Percentiles rank a stretch among this genome's conserved stretches.
phyloP scores from a whole-genome alignment of 1,140 invertebrate species.

The Maniola jurtina region DNA sequence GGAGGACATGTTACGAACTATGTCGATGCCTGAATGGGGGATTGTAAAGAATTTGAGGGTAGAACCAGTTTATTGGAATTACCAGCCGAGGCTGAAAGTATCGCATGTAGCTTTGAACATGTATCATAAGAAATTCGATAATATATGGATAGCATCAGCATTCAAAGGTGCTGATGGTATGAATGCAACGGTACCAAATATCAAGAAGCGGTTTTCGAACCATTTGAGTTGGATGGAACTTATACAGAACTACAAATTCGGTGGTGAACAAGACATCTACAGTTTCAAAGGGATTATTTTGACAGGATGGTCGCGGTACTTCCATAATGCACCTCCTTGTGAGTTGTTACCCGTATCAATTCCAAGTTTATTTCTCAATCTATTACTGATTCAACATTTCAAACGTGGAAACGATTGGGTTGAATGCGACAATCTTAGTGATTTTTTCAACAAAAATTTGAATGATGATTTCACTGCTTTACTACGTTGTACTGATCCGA shows the following conservation, averaged over 20 bases:
- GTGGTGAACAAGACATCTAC: slow-evolving; percentile 44
- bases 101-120: slow-evolving; percentile 48
- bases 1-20: slow-evolving; percentile 95
- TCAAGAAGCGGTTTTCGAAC: slow-evolving; percentile 57
- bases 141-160: slow-evolving; percentile 94
- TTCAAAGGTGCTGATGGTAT: slow-evolving; percentile 95
- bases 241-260: slow-evolving; percentile 52
- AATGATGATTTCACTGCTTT: slow-evolving; percentile 20
- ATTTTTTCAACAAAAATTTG: slow-evolving; percentile 27
- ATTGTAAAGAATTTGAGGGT: slow-evolving; percentile 83
- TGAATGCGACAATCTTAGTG: background rate
- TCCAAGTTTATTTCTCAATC: slow-evolving; percentile 84
- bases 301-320: slow-evolving; percentile 90
- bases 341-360: slow-evolving; percentile 93
- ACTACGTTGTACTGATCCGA: slow-evolving; percentile 25
- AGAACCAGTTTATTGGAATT: slow-evolving; percentile 94
- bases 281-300: slow-evolving; percentile 79
- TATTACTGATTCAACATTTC: slow-evolving; percentile 51
- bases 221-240: slow-evolving; percentile 61
- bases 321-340: slow-evolving; percentile 95
- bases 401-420: slow-evolving; percentile 14
- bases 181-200: slow-evolving; percentile 82
- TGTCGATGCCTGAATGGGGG: slow-evolving; percentile 83
- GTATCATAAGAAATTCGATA: slow-evolving; percentile 75
- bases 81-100: slow-evolving; percentile 60